Conservation (phyloP, 2,113 vertebrate genomes). For the Potamarius usumacintae region DNA sequence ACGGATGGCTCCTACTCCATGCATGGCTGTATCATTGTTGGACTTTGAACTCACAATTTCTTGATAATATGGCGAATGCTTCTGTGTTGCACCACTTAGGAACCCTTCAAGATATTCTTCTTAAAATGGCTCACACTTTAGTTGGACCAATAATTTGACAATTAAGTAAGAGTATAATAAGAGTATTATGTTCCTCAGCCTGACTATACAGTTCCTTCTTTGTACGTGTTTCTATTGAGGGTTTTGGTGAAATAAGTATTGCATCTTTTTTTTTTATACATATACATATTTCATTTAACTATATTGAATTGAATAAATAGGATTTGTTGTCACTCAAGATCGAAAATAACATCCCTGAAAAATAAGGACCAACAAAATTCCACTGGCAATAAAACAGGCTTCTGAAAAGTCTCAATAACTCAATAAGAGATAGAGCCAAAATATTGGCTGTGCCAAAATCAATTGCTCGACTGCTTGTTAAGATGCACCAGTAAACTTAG, state of each 20-base stretch:
- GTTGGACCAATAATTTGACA: background rate
- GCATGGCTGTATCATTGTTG: background rate
- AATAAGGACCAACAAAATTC: background rate
- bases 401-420: background rate
- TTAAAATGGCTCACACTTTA: background rate
- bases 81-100: background rate
- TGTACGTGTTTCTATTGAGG: background rate
- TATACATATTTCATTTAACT: background rate
- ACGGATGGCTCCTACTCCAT: background rate
- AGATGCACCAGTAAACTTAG: background rate
- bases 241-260: background rate
- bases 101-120: background rate
- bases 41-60: background rate
- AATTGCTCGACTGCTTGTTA: background rate
- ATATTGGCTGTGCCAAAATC: conserved; percentile 5
- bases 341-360: background rate
- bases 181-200: background rate
- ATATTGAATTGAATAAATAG: background rate
- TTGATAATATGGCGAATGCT: background rate
- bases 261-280: background rate
- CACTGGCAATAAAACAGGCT: background rate
- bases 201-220: background rate
- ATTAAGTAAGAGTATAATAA: background rate
- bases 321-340: background rate
- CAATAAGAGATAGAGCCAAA: background rate